Evolutionary conservation across 2,113 vertebrate species (phyloP), one percentile per base, ranked within the genome.

Genomic region (Ceratotherium simum): DNA sequence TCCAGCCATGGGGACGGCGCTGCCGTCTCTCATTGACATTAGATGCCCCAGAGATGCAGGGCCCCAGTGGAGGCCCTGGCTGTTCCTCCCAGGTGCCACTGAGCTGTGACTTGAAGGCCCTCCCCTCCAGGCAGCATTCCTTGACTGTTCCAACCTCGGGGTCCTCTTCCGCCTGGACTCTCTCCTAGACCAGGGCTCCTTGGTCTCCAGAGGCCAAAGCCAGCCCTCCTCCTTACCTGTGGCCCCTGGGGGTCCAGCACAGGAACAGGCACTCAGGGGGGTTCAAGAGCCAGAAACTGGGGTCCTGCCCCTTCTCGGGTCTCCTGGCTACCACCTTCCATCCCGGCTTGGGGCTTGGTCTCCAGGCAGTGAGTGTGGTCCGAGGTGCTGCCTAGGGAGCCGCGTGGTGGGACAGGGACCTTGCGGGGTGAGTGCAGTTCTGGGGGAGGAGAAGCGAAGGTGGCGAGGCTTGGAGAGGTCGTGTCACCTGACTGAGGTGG

Each of bases 1-100:
- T 8, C 17, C 0, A 1, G n/a, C 27, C 25, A 1, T 0, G 7
- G 64, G 51, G 78, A 31, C 8, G 0, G 18, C 0, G 0, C 36
- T 3, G 6, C 3, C 18, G 1, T 64, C 48, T 1, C 11, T 16
- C 18, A 0, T 1, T 0, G n/a, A 36, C 51, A 1, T 0, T 3
- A 8, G 67, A 8, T 0, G 2, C 62, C 5, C 18, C 13, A 8
- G 8, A 2, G 42, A 42, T 1, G 13, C n/a, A 17, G 21, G 65
- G 33, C 10, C 39, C 13, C 0, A 14, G 9, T 0, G 21, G 62
- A 31, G 78, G n/a, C 9, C 10, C 75, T 29, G 46, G 48, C 17
- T 6, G 12, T 4, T 11, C 72, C 20, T 36, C 12, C 48, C 54
- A 16, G 69, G 27, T 27, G 51, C 60, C n/a, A 1, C 2, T 21